These are phyloP conservation scores for Pachypanchax playfairii DNA, from an alignment of 2,113 vertebrate species.

Conservation along the genomic window DNA sequence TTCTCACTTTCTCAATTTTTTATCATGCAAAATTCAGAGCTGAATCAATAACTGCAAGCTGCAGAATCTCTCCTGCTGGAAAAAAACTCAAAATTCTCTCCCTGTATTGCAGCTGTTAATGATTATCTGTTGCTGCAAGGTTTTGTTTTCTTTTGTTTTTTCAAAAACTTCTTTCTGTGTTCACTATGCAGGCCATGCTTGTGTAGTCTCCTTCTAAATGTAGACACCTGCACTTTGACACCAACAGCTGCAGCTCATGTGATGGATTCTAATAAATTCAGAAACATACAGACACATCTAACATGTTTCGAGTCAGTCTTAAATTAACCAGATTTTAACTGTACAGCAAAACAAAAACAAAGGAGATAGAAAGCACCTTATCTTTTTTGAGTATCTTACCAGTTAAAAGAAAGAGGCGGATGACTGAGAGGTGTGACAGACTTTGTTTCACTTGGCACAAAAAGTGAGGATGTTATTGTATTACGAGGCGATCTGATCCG, in stretches of 20 bases:
- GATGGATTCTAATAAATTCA: not conserved
- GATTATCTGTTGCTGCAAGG: not conserved
- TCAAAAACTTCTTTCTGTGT: not conserved
- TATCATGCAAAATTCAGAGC: not conserved
- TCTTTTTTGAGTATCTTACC: not conserved
- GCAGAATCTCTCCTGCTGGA: not conserved
- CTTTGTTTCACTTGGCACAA: not conserved
- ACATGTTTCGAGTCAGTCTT: not conserved
- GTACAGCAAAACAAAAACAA: not conserved
- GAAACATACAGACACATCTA: not conserved
- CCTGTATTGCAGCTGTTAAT: not conserved
- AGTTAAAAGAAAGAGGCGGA: not conserved
- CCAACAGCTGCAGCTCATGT: not conserved
- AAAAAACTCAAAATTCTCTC: not conserved
- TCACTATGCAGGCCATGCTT: not conserved
- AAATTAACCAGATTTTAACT: not conserved
- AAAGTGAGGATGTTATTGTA: not conserved
- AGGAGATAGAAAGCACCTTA: not conserved
- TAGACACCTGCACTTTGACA: constrained; percentile 1
- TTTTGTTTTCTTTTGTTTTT: not conserved
- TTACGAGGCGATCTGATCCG: not conserved
- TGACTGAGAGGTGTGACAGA: not conserved
- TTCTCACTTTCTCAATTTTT: not conserved
- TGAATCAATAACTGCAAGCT: not conserved
- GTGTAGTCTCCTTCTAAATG: not conserved